Base-by-base conservation (phyloP, 2,113 vertebrate species). In the Prionailurus bengalensis region DNA sequence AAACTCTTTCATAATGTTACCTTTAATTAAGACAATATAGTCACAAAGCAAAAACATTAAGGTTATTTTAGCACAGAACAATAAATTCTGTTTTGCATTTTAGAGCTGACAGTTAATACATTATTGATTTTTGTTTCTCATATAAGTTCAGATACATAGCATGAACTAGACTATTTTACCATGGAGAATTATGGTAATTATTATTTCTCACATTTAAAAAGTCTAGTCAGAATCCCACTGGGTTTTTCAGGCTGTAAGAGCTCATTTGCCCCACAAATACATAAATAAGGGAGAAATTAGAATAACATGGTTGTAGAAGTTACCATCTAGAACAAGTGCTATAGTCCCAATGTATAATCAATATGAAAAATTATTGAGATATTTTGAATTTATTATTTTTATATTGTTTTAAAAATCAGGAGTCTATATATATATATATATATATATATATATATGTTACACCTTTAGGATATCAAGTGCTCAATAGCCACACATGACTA, bases 331-430 rank as follows among this genome's bases (percentile, higher is more conserved):
- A 96, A 74, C n/a, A 89, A 97, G 58, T 94, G 14, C 36, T 73
- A 21, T 88, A 81, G 42, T 65, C 80, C 63, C 12, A 93, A 36
- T 53, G 70, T 45, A 79, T 85, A 79, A 19, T 71, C 53, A 89
- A 36, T 68, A 76, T 91, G 66, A 95, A 86, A 95, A 92, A 51
- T 36, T n/a, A 73, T 58, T 33, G 36, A 48, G 10, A n/a, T 85
- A 48, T 68, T 89, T 94, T 87, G 27, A 87, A 78, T 96, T 81
- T 9, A 66, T 71, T 13, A 79, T 85, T 96, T 97, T 98, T 94
- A 79, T 95, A 87, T 31, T 82, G 33, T 93, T 94, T 97, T 87
- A 68, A 96, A 92, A 96, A 73, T 87, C 17, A 42, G 13, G 51
- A 74, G 5, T 42, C 6, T 42, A 6, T 42, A 42, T 42, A 42